Base-by-base conservation (phyloP, 2,888 invertebrate genomes). In the Tryphoninae sp. region DNA sequence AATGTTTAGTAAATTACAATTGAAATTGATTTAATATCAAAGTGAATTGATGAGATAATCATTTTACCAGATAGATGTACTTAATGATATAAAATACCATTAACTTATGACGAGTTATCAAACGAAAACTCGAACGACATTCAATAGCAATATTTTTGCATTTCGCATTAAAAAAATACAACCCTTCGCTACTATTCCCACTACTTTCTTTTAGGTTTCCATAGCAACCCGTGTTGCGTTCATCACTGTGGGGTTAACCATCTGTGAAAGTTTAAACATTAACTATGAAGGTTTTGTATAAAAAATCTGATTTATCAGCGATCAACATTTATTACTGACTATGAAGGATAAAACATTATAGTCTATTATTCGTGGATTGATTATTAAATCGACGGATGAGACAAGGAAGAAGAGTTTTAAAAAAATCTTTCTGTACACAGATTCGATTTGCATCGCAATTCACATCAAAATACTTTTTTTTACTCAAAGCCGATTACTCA, bases 181-280 rank as follows among this genome's bases (percentile, higher is more conserved):
- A 4, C 33, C 40, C 26, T 49, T 40, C 26, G 1, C 11, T 19
- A 6, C 9, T 0, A 26, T 67, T 67, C 7, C n/a, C 65, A 22
- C 8, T 53, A 53, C 19, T 33, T 9, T 23, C 19, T 55, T 11
- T 16, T 7, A 4, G 1, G 78, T 79, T 79, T 45, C 62, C 73
- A 79, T 74, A 61, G 55, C 53, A 73, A 73, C 78, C 11, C 67
- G 61, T 53, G 22, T 51, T 19, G 26, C 73, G 13, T 51, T 68
- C 51, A 26, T 40, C n/a, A 58, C 16, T 11, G n/a, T 45, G 26
- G 62, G 26, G 77, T 67, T 67, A 42, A 64, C 65, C 78, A 73
- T 67, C 67, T 74, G 78, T 68, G 58, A 65, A 3, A 19, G 53
- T 40, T 42, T 64, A 71, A n/a, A 16, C 16, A n/a, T 59, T 51